phyloP scores from a whole-genome alignment of 2,113 vertebrate genomes.

The Bubo blakistoni region DNA sequence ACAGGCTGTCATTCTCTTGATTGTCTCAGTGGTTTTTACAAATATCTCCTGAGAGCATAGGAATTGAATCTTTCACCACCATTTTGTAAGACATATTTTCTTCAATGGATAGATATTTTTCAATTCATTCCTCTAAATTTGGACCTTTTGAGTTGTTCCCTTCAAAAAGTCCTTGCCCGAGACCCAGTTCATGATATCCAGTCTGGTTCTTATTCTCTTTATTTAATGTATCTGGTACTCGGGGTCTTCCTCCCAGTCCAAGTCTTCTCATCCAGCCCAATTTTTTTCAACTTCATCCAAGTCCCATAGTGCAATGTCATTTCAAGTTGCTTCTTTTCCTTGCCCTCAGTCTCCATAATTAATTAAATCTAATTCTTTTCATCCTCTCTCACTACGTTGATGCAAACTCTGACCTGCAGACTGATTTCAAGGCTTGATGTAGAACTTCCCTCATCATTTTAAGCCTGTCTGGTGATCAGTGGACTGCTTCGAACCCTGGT shows the following conservation, averaged over 20 bases:
- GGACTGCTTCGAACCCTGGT: neutral
- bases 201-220: neutral
- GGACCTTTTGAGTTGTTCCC: neutral
- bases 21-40: neutral
- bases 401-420: neutral
- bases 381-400: neutral
- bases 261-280: neutral
- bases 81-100: neutral
- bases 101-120: neutral
- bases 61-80: neutral
- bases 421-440: neutral
- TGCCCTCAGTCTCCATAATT: neutral
- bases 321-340: neutral
- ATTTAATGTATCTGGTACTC: neutral
- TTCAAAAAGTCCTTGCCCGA: neutral
- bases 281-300: neutral
- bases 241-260: neutral
- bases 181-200: neutral
- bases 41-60: neutral
- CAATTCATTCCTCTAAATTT: neutral
- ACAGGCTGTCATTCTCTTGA: neutral
- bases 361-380: neutral
- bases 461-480: neutral
- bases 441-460: neutral
- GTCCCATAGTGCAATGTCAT: neutral